Conservation (phyloP, 2,888 invertebrate genomes). For the Eremobia ochroleuca region DNA sequence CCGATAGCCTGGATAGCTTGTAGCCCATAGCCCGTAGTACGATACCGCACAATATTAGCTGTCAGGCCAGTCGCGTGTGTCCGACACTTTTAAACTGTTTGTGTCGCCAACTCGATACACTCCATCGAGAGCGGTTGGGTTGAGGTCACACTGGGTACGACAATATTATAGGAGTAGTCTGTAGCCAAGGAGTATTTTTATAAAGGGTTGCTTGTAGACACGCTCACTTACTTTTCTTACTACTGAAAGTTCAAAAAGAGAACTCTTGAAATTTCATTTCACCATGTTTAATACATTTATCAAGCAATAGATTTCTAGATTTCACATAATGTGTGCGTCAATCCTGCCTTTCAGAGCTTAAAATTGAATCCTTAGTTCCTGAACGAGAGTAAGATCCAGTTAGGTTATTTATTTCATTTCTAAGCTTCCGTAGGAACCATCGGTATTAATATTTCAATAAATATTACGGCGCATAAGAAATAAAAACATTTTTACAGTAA, state of each 20-base stretch:
- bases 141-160: slow-evolving; percentile 17
- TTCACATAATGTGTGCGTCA: background rate
- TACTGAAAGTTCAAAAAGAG: no score
- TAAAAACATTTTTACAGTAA: no score
- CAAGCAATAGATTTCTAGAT: background rate
- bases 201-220: no score
- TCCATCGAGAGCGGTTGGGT: slow-evolving; percentile 29
- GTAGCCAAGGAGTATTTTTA: no score
- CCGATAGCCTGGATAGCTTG: slow-evolving; percentile 23
- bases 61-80: slow-evolving; percentile 70
- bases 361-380: background rate
- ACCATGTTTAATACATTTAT: no score
- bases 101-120: slow-evolving; percentile 68
- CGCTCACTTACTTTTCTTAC: no score
- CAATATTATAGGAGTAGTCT: background rate
- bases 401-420: background rate
- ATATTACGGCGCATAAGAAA: no score
- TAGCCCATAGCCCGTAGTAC: slow-evolving; percentile 13
- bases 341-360: background rate
- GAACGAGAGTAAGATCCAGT: background rate
- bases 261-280: no score
- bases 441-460: background rate
- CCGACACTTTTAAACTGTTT: slow-evolving; percentile 73
- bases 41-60: slow-evolving; percentile 69
- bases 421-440: background rate